Evolutionary conservation across 2,888 invertebrate species (phyloP).

Genomic region (Xanthorhoe designata): DNA sequence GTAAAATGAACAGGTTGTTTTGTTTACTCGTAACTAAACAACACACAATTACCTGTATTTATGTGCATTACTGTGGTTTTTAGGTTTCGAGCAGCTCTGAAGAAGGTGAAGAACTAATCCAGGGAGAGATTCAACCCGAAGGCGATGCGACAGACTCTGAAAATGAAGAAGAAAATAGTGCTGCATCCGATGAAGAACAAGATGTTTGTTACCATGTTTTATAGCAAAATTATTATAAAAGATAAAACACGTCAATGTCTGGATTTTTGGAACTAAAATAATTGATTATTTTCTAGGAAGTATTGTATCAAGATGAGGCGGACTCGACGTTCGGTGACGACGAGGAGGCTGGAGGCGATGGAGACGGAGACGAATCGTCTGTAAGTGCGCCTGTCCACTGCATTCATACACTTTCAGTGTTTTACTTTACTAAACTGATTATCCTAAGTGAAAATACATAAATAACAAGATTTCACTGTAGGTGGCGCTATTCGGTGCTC

Average conservation of each 20-base stretch:
- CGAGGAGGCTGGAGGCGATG: constrained; percentile 46
- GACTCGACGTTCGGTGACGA: constrained; percentile 75
- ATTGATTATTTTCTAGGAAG: constrained; percentile 60
- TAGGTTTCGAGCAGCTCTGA: constrained; percentile 44
- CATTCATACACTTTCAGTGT: too few relatives aligned
- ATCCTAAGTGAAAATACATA: too few relatives aligned
- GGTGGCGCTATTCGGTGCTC: too few relatives aligned
- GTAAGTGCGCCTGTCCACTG: constrained; percentile 53
- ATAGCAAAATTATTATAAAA: neutral
- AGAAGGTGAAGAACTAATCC: constrained; percentile 57
- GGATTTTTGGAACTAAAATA: neutral
- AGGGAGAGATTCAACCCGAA: constrained; percentile 58
- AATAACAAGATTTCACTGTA: too few relatives aligned
- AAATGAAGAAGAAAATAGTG: constrained; percentile 74
- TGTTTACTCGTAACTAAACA: constrained; percentile 21
- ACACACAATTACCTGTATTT: neutral
- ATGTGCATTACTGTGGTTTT: neutral
- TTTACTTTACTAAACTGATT: neutral
- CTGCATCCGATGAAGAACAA: constrained; percentile 70
- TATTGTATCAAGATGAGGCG: constrained; percentile 84
- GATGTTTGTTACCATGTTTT: constrained; percentile 64
- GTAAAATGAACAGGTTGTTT: constrained; percentile 40
- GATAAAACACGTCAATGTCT: neutral
- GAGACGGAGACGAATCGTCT: constrained; percentile 61
- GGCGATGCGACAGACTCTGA: constrained; percentile 73